Evolutionary conservation across 1,140 invertebrate genomes (phyloP).

Genomic region (Hycleus cichorii): DNA sequence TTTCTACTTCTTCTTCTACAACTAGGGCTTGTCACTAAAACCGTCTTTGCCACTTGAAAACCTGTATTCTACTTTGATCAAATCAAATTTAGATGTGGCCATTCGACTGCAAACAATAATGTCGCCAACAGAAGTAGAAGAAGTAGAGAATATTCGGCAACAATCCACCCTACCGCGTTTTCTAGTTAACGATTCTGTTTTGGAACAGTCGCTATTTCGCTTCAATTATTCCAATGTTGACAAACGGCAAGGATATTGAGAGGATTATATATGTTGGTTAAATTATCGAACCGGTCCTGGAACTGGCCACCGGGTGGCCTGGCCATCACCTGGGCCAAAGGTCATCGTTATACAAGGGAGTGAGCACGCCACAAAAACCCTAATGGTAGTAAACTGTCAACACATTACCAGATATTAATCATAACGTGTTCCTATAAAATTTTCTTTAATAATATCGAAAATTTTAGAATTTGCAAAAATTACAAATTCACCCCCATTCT

Average conservation of each 20-base stretch:
- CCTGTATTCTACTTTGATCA: conserved; percentile 26
- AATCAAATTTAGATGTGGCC: conserved; percentile 20
- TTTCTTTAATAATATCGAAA: not conserved
- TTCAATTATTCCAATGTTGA: too few species aligned
- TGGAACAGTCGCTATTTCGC: too few species aligned
- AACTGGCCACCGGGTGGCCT: conserved; percentile 7
- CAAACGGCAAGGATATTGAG: too few species aligned
- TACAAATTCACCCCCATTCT: too few species aligned
- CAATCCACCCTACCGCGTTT: not conserved
- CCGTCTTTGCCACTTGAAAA: conserved; percentile 23
- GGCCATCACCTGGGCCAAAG: conserved; percentile 19
- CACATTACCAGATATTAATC: conserved; percentile 41
- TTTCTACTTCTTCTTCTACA: too few species aligned
- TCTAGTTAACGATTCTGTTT: not conserved
- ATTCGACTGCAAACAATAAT: conserved; percentile 19
- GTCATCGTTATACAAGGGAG: conserved; percentile 36
- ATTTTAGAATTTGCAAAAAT: not conserved
- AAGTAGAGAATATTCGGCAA: too few species aligned
- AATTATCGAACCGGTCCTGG: conserved; percentile 8
- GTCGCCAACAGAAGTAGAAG: not conserved
- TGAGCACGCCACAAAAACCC: conserved; percentile 40
- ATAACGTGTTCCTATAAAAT: conserved; percentile 25
- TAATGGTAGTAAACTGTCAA: conserved; percentile 41
- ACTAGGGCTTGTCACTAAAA: conserved; percentile 10
- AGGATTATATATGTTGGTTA: not conserved